Evolutionary conservation across 2,797 vertebrate species (phyloP).

Genomic region (Danio kyathit): DNA sequence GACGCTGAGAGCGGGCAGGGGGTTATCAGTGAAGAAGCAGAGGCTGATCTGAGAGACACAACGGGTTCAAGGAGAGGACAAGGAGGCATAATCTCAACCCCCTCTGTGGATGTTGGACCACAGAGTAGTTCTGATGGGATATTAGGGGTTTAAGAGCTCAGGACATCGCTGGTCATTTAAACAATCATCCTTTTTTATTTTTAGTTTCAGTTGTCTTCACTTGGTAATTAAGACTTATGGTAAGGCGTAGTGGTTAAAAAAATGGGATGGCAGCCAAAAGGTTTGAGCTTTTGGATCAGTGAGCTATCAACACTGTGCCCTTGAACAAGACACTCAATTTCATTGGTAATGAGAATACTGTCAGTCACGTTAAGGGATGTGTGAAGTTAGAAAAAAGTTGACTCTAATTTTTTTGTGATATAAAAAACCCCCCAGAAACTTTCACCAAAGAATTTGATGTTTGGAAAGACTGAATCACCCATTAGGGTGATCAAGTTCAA

Average conservation of each 20-base stretch:
- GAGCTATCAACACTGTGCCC: slow-evolving; percentile 4
- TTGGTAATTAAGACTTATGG: slow-evolving; percentile 7
- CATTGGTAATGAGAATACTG: neutral
- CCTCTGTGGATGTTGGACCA: neutral
- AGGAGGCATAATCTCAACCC: slow-evolving; percentile 27
- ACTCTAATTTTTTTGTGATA: no score
- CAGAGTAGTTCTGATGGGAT: slow-evolving; percentile 22
- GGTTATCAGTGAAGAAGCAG: slow-evolving; percentile 50
- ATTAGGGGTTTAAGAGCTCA: neutral
- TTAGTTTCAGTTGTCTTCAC: neutral
- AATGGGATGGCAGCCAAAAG: slow-evolving; percentile 1
- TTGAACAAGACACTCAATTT: neutral
- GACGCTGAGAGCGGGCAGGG: slow-evolving; percentile 36
- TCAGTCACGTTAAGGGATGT: neutral
- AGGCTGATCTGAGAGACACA: slow-evolving; percentile 10
- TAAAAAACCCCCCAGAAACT: neutral
- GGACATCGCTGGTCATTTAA: neutral
- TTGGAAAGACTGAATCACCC: neutral
- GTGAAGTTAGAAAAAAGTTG: neutral
- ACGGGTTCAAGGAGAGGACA: slow-evolving; percentile 43
- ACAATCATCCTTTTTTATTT: neutral
- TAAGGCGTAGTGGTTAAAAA: neutral
- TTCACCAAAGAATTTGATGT: neutral
- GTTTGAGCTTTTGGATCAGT: neutral
- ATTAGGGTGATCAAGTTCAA: neutral